Evolutionary conservation across 2,888 invertebrate genomes (phyloP).

Genomic region (Zygothrica quintamaculata): DNA sequence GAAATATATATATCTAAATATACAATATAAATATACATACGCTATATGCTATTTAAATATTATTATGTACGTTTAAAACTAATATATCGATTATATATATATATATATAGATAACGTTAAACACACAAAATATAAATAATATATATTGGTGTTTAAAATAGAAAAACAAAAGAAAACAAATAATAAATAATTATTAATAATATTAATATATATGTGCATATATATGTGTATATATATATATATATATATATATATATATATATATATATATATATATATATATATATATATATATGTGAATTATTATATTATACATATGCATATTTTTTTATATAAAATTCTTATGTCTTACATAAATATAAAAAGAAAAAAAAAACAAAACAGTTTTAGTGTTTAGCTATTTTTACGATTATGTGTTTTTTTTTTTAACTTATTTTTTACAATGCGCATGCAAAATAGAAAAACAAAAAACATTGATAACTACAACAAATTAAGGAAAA

Average conservation of each 20-base stretch:
- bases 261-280: constrained; percentile 29
- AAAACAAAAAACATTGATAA: constrained; percentile 35
- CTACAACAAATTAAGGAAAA: constrained; percentile 28
- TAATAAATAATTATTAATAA: constrained; percentile 1
- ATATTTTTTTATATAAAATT: constrained; percentile 70
- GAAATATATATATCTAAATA: constrained; percentile 6
- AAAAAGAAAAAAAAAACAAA: too few relatives aligned
- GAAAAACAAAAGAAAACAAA: too few relatives aligned
- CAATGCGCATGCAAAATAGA: constrained; percentile 33
- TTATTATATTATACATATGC: constrained; percentile 45
- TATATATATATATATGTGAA: constrained; percentile 29
- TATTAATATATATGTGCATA: constrained; percentile 10
- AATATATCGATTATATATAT: constrained; percentile 8
- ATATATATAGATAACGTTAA: constrained; percentile 20
- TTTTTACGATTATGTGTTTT: constrained; percentile 65
- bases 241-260: constrained; percentile 27
- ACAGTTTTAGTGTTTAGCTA: constrained; percentile 69
- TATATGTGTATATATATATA: constrained; percentile 21
- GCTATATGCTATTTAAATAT: constrained; percentile 48
- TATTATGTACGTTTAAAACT: constrained; percentile 47
- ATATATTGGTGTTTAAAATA: too few relatives aligned
- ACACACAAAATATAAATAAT: constrained; percentile 12
- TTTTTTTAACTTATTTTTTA: constrained; percentile 70
- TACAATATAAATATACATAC: constrained; percentile 19
- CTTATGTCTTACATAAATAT: constrained; percentile 53